Base-by-base conservation (phyloP, 92 coral and sea anemone genomes). In the Chrysogorgia sp. region DNA sequence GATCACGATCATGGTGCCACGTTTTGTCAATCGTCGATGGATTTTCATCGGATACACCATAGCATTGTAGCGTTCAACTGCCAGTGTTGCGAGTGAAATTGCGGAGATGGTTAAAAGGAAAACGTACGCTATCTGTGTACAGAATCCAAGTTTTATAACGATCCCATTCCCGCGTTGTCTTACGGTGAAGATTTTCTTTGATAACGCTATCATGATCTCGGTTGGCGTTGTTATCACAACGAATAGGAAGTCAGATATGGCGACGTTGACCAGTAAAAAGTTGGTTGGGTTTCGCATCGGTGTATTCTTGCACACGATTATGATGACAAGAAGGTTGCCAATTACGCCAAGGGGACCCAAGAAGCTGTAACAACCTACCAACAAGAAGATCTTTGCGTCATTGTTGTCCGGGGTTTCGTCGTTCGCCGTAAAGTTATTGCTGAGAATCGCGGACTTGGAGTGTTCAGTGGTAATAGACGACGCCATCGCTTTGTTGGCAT, bases 1-100 rank as follows among this genome's bases (percentile, higher is more conserved):
- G 14, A 65, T 40, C 22, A 13, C 22, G 20, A 37, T 3, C n/a
- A 34, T 65, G 1, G 72, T 31, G 9, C 52, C 8, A 13, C 72
- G 72, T 33, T 65, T 65, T 25, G 28, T 26, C 48, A 65, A 65
- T 40, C 72, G 34, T 40, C 72, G 52, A 10, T 40, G 50, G 19
- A 65, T 40, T 22, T 65, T 65, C 72, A 65, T 37, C 2, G 72
- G 72, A 22, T 65, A 2, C 8, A 45, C 43, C n/a, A 65, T 34
- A 24, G 72, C 72, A 33, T 65, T 65, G 72, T 37, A 65, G 19
- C 72, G 72, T 65, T 65, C 52, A 65, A 37, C 37, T 19, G 72
- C 25, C 13, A 65, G 22, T 20, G 37, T 8, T 13, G 72, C 35
- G 30, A 65, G 14, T 3, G 22, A 31, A 10, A 63, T 5, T 10